Conservation (phyloP, 2,888 invertebrate genomes). For the Xanthia togata region DNA sequence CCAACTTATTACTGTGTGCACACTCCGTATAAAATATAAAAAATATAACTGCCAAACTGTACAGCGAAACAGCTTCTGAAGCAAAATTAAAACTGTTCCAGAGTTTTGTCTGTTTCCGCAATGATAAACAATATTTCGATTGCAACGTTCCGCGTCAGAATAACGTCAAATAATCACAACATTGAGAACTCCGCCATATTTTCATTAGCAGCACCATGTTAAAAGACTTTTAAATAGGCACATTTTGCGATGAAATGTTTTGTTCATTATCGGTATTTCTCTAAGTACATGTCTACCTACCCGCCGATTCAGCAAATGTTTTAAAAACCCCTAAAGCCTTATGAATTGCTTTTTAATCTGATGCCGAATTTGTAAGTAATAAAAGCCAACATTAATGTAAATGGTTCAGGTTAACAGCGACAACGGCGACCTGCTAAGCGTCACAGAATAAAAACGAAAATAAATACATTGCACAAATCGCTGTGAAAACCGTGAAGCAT, state of each 20-base stretch:
- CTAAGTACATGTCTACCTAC: constrained; percentile 10
- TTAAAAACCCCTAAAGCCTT: constrained; percentile 45
- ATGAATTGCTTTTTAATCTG: constrained; percentile 54
- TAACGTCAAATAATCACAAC: constrained; percentile 64
- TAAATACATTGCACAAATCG: constrained; percentile 74
- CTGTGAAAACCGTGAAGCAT: constrained; percentile 73
- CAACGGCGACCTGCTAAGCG: constrained; percentile 43
- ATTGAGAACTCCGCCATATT: constrained; percentile 61
- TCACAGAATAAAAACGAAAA: constrained; percentile 63
- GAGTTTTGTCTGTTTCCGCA: constrained; percentile 69
- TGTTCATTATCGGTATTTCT: constrained; percentile 41
- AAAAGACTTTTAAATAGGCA: constrained; percentile 50
- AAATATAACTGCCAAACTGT: constrained; percentile 36
- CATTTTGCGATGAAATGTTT: constrained; percentile 46
- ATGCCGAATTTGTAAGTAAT: constrained; percentile 54
- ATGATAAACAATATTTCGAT: constrained; percentile 72
- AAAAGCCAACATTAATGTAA: constrained; percentile 51
- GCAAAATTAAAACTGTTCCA: constrained; percentile 73
- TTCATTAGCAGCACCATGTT: constrained; percentile 54
- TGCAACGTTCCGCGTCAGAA: constrained; percentile 60
- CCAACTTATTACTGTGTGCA: constrained; percentile 12
- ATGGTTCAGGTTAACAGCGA: constrained; percentile 45
- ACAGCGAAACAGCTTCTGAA: constrained; percentile 67
- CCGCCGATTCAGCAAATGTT: constrained; percentile 24
- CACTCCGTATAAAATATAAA: constrained; percentile 5